A percentile compares a stretch with the other conserved stretches of the same genome.
Conservation (phyloP, 2,888 invertebrate species). For the Agrypnus murinus region DNA sequence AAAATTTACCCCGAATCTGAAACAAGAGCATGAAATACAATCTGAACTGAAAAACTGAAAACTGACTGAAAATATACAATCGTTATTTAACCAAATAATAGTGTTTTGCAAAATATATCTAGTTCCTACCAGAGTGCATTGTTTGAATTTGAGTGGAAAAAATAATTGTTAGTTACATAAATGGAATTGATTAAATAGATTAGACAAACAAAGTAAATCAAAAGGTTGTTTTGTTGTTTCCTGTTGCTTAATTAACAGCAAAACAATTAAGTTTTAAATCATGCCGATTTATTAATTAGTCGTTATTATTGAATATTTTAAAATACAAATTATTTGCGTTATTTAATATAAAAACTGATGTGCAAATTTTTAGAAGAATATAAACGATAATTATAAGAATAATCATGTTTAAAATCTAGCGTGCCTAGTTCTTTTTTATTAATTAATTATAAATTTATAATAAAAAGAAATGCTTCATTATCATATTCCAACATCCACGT, state of each 20-base stretch:
- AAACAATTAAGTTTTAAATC: conserved; percentile 1
- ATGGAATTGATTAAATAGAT: conserved; percentile 64
- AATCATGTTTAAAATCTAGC: conserved; percentile 48
- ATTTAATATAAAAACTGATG: conserved; percentile 19
- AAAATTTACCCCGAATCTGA: too few relatives aligned
- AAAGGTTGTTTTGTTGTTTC: neutral
- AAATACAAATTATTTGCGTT: conserved; percentile 11
- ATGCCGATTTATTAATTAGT: neutral
- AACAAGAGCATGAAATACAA: too few relatives aligned
- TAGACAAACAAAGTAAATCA: conserved; percentile 23
- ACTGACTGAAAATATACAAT: too few relatives aligned
- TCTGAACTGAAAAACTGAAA: too few relatives aligned
- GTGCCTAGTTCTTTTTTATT: conserved; percentile 56
- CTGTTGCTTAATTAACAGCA: conserved; percentile 2
- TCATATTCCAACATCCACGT: conserved; percentile 1
- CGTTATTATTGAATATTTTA: too few relatives aligned
- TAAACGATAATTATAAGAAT: conserved; percentile 25
- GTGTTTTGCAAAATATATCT: too few relatives aligned
- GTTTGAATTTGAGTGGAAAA: conserved; percentile 39
- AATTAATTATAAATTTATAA: conserved; percentile 44
- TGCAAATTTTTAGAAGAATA: conserved; percentile 42
- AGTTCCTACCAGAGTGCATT: conserved; percentile 30
- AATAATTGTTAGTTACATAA: conserved; percentile 53
- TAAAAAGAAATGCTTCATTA: conserved; percentile 34
- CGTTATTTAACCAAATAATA: too few relatives aligned